A percentile compares a stretch with the other conserved stretches of the same genome.
These are phyloP conservation scores for Anas flavirostris DNA, from an alignment of 2,797 vertebrate genomes.

Conservation along the genomic window DNA sequence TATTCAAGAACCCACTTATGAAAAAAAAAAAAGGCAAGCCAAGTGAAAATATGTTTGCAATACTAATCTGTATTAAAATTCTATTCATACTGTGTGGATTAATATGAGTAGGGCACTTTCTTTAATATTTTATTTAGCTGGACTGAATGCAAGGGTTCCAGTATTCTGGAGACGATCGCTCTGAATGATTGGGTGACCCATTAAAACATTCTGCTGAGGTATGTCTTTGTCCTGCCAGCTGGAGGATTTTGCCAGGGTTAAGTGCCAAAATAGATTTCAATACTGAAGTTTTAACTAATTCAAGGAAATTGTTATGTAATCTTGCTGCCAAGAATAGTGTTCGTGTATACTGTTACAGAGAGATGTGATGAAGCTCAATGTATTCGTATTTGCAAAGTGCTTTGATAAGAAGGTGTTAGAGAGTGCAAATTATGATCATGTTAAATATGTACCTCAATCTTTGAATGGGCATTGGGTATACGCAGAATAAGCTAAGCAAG, in stretches of 20 bases:
- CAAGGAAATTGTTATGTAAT: constrained; percentile 52
- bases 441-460: constrained; percentile 16
- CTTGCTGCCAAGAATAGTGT: constrained; percentile 36
- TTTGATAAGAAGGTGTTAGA: constrained; percentile 24
- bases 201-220: constrained; percentile 59
- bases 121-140: constrained; percentile 39
- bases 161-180: not conserved
- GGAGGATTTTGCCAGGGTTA: constrained; percentile 32
- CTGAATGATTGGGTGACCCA: constrained; percentile 47
- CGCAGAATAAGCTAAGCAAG: not conserved
- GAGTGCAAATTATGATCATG: not conserved
- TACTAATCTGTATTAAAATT: not conserved
- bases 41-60: not conserved
- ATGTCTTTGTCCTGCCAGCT: constrained; percentile 56
- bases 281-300: constrained; percentile 65
- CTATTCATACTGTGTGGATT: not conserved
- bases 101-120: not conserved
- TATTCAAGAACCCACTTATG: not conserved
- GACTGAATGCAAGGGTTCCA: not conserved
- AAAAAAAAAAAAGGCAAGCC: not conserved
- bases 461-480: not conserved
- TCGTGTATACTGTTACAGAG: not conserved
- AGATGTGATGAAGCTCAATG: constrained; percentile 11
- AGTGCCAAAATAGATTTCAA: constrained; percentile 60
- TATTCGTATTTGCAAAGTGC: constrained; percentile 7